Evolutionary conservation across 1,140 invertebrate genomes (phyloP), one percentile per base, ranked within the genome.

Genomic region (Drosophila subobscura): DNA sequence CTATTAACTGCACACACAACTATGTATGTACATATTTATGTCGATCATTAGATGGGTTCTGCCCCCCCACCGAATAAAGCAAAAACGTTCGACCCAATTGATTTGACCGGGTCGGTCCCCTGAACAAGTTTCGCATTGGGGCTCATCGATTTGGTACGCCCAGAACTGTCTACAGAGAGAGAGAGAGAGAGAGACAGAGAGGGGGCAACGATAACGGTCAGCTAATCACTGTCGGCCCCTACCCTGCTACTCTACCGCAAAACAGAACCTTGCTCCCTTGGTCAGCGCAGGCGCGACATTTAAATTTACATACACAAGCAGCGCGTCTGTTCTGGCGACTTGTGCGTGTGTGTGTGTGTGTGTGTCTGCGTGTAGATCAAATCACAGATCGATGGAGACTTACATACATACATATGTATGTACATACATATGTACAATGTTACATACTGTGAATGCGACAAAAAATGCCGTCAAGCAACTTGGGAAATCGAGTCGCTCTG

Each of bases 401-500:
- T 45, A 37, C 29, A 37, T 52, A 67, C 27, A 33, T 33, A 2
- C 16, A 20, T 20, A 20, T 20, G 16, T 20, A 20, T n/a, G n/a
- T 52, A 67, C 27, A 33, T 33, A 2, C 16, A 20, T 20, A 20
- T 20, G 16, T 20, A 20, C 16, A 20, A 20, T 27, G 33, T 10
- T 37, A 12, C 33, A 37, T 37, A 37, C 33, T 37, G 33, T 37
- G 33, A 37, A 37, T 37, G 33, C 54, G 68, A 74, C 54, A 57
- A 73, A 78, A 79, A 79, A 79, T 79, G 77, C 25, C 14, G 77
- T 79, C 64, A 52, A 68, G 47, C 64, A 54, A 79, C 50, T 79
- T 70, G 54, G 54, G 40, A 53, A 57, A 70, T 73, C 57, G 75
- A 63, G 64, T 64, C 61, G 50, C 58, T 37, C 10, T 51, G 23